Percentiles rank a stretch among this genome's conserved stretches.
phyloP scores from a whole-genome alignment of 2,797 vertebrate genomes.

The Sebastolobus alascanus region DNA sequence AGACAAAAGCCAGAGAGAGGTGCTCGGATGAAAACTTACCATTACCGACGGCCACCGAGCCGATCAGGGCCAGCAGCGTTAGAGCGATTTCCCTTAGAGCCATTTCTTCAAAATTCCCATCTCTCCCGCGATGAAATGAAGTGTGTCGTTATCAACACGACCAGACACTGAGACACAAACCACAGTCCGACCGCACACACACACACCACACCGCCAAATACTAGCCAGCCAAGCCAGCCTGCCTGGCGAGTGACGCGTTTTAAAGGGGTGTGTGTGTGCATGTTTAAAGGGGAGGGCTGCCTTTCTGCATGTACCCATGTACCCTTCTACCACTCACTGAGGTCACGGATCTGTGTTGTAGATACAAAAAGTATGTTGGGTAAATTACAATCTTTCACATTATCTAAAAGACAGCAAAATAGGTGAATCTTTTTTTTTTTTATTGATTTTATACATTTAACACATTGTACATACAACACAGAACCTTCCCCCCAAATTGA shows the following conservation, averaged over 20 bases:
- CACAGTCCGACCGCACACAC: constrained; percentile 81
- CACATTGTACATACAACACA: too few relatives aligned
- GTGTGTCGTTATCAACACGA: constrained; percentile 78
- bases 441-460: too few relatives aligned
- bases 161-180: constrained; percentile 80
- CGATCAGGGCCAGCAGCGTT: constrained; percentile 78
- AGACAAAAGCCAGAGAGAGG: constrained; percentile 78
- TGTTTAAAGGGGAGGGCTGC: constrained; percentile 82
- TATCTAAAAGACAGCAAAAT: neutral
- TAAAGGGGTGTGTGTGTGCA: constrained; percentile 83
- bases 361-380: neutral
- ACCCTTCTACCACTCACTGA: constrained; percentile 33
- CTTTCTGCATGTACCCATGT: constrained; percentile 17
- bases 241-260: constrained; percentile 79
- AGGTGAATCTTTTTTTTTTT: too few relatives aligned
- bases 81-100: constrained; percentile 74
- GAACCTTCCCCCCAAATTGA: too few relatives aligned
- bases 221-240: constrained; percentile 75
- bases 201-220: constrained; percentile 74
- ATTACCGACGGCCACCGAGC: constrained; percentile 71
- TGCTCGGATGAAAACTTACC: constrained; percentile 80
- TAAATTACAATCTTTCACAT: neutral
- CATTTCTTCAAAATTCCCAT: constrained; percentile 87
- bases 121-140: constrained; percentile 79
- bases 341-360: constrained; percentile 50